Evolutionary conservation across 1,140 invertebrate genomes (phyloP).

Genomic region (Bicyclus anynana): DNA sequence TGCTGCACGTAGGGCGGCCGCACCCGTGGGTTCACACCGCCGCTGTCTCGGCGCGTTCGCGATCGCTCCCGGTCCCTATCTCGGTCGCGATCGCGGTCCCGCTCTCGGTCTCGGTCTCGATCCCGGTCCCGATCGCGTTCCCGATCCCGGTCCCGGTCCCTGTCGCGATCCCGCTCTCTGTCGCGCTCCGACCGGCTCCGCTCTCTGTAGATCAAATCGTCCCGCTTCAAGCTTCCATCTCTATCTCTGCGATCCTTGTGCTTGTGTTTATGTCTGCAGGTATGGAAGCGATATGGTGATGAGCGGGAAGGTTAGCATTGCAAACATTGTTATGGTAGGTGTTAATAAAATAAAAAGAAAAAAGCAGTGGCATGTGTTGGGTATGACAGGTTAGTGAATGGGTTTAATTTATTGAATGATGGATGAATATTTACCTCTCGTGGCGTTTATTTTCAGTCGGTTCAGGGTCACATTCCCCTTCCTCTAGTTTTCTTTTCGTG

Average conservation of each 20-base stretch:
- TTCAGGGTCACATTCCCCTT: constrained; percentile 75
- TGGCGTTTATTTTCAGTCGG: constrained; percentile 69
- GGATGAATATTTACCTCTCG: constrained; percentile 51
- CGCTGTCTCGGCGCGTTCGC: constrained; percentile 64
- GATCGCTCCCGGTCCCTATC: constrained; percentile 53
- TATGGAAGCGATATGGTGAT: constrained; percentile 66
- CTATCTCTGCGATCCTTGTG: constrained; percentile 70
- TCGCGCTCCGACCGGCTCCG: constrained; percentile 63
- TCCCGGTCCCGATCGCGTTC: constrained; percentile 64
- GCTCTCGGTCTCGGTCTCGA: constrained; percentile 43
- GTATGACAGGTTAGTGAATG: not conserved
- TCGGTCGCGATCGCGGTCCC: constrained; percentile 46
- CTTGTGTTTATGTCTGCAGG: constrained; percentile 70
- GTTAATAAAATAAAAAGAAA: constrained; percentile 35
- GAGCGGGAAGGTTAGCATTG: constrained; percentile 39
- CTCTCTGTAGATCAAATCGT: constrained; percentile 73
- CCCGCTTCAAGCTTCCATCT: constrained; percentile 66
- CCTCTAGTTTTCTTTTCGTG: constrained; percentile 72
- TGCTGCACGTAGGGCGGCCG: constrained; percentile 45
- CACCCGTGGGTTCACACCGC: constrained; percentile 45
- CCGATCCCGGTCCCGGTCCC: constrained; percentile 61
- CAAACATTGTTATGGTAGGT: constrained; percentile 22
- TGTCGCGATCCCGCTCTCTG: constrained; percentile 45
- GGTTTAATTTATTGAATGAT: not conserved
- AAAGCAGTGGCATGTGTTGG: constrained; percentile 9